These are phyloP conservation scores for Pseudococcus viburni DNA, from an alignment of 2,888 invertebrate species.

Conservation along the genomic window DNA sequence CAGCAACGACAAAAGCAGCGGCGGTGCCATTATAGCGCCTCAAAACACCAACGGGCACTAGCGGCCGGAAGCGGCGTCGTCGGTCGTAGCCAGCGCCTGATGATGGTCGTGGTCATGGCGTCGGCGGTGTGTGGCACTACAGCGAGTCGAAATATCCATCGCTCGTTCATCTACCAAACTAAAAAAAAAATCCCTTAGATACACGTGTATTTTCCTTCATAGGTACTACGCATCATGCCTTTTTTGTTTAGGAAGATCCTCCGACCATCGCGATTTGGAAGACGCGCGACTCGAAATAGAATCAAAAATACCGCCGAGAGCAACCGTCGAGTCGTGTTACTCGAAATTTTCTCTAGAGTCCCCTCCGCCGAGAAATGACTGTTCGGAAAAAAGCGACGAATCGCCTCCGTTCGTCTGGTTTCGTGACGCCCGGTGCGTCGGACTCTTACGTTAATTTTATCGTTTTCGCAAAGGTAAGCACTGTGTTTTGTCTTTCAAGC, in stretches of 20 bases:
- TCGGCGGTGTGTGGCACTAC: neutral
- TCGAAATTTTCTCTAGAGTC: neutral
- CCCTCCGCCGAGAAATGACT: neutral
- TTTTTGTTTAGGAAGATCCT: neutral
- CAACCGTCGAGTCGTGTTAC: neutral
- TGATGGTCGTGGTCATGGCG: neutral
- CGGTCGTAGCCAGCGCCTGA: neutral
- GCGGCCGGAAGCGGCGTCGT: neutral
- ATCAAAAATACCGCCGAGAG: neutral
- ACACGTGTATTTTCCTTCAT: neutral
- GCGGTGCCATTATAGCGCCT: slow-evolving; percentile 48
- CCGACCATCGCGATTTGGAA: neutral
- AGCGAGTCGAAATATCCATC: slow-evolving; percentile 2
- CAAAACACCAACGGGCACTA: slow-evolving; percentile 66
- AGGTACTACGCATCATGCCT: slow-evolving; percentile 11
- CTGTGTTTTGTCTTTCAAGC: slow-evolving; percentile 54
- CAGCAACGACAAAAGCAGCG: slow-evolving; percentile 58
- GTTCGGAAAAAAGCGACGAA: neutral
- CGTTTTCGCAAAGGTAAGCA: slow-evolving; percentile 40
- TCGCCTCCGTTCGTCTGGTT: neutral
- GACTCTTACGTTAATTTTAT: neutral
- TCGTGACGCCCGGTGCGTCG: neutral
- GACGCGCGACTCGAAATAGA: neutral
- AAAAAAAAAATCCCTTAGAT: neutral
- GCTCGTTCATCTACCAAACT: neutral